Percentiles rank a stretch among this genome's conserved stretches.
These are phyloP conservation scores for Nycticryphes semicollaris DNA, from an alignment of 2,113 vertebrate genomes.

Conservation along the genomic window DNA sequence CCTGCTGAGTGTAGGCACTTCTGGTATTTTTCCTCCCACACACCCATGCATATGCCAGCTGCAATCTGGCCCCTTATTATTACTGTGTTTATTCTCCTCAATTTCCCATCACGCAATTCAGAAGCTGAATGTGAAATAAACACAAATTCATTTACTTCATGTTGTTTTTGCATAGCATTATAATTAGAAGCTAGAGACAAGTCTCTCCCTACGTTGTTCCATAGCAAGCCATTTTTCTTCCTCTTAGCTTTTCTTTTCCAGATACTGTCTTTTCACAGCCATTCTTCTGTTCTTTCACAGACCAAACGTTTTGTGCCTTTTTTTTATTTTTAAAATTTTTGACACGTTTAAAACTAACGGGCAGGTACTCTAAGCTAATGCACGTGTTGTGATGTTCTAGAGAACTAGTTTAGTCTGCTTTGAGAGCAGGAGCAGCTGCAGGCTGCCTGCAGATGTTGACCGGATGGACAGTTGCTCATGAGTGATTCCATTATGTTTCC, in stretches of 20 bases:
- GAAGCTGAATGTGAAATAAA: neutral
- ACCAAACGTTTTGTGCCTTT: neutral
- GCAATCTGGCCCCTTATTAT: neutral
- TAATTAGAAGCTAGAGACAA: neutral
- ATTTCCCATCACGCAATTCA: neutral
- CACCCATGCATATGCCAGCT: neutral
- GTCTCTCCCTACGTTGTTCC: neutral
- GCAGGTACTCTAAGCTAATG: neutral
- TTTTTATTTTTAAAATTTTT: neutral
- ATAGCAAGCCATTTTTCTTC: neutral
- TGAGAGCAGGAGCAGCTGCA: neutral
- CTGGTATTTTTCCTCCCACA: neutral
- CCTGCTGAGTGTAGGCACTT: neutral
- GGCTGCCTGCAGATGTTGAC: constrained; percentile 3
- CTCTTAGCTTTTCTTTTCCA: neutral
- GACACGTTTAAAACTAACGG: neutral
- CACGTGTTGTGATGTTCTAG: neutral
- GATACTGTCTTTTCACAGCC: neutral
- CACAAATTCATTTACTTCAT: neutral
- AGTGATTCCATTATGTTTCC: constrained; percentile 13
- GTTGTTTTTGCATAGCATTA: neutral
- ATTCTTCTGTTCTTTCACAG: neutral
- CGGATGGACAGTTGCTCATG: neutral
- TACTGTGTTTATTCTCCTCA: neutral
- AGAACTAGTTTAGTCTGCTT: neutral